Evolutionary conservation across 30 jellyfish, hydroid and myxozoan species (phyloP), one percentile per base, ranked within the genome.

Genomic region (Hydractinia symbiolongicarpus): DNA sequence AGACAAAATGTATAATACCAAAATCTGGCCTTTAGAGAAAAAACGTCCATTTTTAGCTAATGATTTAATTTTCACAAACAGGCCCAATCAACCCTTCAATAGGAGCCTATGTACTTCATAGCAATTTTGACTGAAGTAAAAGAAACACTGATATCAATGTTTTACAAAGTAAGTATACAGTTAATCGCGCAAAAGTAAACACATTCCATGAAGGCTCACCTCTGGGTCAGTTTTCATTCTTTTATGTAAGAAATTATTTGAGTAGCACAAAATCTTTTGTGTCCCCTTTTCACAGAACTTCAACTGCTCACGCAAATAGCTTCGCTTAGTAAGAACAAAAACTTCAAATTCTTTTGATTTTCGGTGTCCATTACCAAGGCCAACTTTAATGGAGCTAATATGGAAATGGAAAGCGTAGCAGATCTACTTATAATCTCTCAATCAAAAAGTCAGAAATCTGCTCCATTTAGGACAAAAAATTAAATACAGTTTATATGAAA

Each of bases 361-460:
- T 73, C 94, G 73, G 56, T 84, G 98, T 53, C 96, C 96, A 77
- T 86, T 91, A 56, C 98, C 98, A 51, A 91, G 84, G 51, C 96
- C 96, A 75, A 83, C 66, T 57, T 66, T 50, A 70, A 30, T 71
- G 30, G 84, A 68, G 50, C 67, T 50, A 76, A 40, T 17, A n/a
- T 9, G n/a, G 9, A 16, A 79, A 66, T 30, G 44, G 44, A 30
- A 30, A 30, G 44, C 44, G 44, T 2, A 30, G 44, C 44, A 30
- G 1, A 30, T 2, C 44, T 30, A 30, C 44, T 30, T 30, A 2
- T 30, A 30, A 30, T 30, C 44, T 30, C 44, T 30, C 44, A 30
- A 30, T 30, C 44, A 30, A 30, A 30, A 30, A 30, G 44, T 30
- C 44, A 30, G 44, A 30, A n/a, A n/a, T n/a, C n/a, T n/a, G n/a